Evolutionary conservation across 1,140 invertebrate species (phyloP).

Genomic region (Drosophila arawakana): DNA sequence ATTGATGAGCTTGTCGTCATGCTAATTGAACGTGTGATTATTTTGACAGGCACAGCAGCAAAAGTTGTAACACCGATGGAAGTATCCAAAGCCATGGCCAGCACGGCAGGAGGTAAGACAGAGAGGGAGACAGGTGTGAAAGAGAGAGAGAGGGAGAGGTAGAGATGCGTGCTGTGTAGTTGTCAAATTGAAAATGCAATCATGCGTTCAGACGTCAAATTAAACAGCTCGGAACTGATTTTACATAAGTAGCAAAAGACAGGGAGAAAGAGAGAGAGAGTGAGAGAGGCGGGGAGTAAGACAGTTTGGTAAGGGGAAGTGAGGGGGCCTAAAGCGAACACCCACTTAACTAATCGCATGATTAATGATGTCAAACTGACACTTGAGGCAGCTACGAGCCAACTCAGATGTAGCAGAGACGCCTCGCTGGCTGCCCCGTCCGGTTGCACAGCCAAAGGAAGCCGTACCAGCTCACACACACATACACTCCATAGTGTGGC

Average conservation of each 20-base stretch:
- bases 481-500: constrained; percentile 12
- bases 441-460: constrained; percentile 28
- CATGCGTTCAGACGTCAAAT: constrained; percentile 83
- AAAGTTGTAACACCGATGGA: constrained; percentile 24
- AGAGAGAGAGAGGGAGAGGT: not conserved
- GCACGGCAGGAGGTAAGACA: constrained; percentile 22
- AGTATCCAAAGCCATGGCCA: constrained; percentile 31
- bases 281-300: constrained; percentile 18
- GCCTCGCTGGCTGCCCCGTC: constrained; percentile 36
- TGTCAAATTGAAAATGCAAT: constrained; percentile 80
- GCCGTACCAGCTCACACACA: constrained; percentile 22
- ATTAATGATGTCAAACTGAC: constrained; percentile 83
- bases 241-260: constrained; percentile 52
- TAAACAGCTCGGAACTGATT: constrained; percentile 83
- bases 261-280: not conserved
- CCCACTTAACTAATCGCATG: constrained; percentile 84
- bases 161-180: constrained; percentile 45
- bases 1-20: constrained; percentile 78
- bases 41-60: constrained; percentile 68
- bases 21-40: constrained; percentile 84
- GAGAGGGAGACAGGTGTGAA: not conserved
- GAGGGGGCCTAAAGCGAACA: constrained; percentile 52
- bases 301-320: constrained; percentile 5
- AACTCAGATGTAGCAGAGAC: constrained; percentile 10
- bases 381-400: constrained; percentile 59